Percentiles rank a stretch among this genome's conserved stretches.
These are phyloP conservation scores for Eulemur macaco DNA, from an alignment of 2,113 vertebrate species.

Conservation along the genomic window DNA sequence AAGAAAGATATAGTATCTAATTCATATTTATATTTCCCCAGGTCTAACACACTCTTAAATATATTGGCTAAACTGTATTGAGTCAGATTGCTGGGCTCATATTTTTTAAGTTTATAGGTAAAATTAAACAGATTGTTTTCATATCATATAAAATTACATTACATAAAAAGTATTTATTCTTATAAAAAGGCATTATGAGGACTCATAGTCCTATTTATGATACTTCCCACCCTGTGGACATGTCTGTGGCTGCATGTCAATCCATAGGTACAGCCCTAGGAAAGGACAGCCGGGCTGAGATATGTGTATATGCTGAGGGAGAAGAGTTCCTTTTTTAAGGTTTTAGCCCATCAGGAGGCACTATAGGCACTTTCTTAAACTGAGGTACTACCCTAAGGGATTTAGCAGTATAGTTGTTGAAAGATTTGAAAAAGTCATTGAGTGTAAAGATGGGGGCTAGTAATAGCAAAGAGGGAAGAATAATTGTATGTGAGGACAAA, in stretches of 20 bases:
- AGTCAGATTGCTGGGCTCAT: background rate
- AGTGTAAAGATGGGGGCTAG: background rate
- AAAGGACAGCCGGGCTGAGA: background rate
- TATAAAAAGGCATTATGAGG: background rate
- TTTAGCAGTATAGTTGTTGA: background rate
- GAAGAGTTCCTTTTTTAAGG: background rate
- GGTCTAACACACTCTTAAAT: background rate
- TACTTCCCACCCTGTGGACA: background rate
- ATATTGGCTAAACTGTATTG: background rate
- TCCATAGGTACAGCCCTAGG: background rate
- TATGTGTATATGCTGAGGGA: background rate
- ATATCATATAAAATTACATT: background rate
- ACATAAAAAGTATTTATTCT: background rate
- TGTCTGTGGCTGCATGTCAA: background rate
- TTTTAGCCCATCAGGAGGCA: background rate
- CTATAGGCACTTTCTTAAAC: background rate
- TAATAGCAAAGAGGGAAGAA: background rate
- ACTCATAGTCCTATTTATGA: background rate
- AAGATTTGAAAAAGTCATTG: background rate
- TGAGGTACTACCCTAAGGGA: background rate
- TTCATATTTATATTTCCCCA: background rate
- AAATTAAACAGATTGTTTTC: background rate
- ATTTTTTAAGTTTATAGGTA: background rate
- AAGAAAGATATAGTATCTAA: background rate
- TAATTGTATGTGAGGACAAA: background rate